These are phyloP conservation scores for Vesta saturnalis DNA, from an alignment of 2,888 invertebrate species.

Conservation along the genomic window DNA sequence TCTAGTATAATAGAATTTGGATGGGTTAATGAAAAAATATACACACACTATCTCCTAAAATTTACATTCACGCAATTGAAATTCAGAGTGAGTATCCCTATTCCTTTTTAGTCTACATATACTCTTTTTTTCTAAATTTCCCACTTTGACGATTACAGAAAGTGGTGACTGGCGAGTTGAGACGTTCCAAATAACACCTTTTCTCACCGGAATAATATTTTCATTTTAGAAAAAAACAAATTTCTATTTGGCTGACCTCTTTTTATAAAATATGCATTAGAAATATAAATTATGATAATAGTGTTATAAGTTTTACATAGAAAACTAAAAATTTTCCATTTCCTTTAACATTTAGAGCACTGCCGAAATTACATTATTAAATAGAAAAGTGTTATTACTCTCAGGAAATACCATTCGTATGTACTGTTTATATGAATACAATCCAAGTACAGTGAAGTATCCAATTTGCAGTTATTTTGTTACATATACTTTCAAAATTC, in stretches of 20 bases:
- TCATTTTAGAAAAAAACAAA: not conserved
- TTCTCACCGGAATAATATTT: constrained; percentile 1
- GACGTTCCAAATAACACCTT: constrained; percentile 24
- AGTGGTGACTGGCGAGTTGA: constrained; percentile 30
- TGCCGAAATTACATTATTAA: not conserved
- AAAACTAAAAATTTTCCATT: not conserved
- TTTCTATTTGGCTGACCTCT: not conserved
- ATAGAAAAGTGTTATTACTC: constrained; percentile 11
- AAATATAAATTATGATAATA: not conserved
- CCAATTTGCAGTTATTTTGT: constrained; percentile 21
- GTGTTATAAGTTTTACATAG: not conserved
- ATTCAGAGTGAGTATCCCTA: constrained; percentile 11
- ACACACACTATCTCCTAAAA: not conserved
- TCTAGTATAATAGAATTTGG: too few relatives aligned
- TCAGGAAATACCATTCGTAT: not conserved
- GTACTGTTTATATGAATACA: constrained; percentile 13
- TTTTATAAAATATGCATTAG: not conserved
- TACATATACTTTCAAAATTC: constrained; percentile 14
- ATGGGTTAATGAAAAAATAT: too few relatives aligned
- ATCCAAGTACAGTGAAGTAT: constrained; percentile 9
- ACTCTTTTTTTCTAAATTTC: constrained; percentile 30
- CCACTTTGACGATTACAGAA: constrained; percentile 33
- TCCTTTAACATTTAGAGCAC: not conserved
- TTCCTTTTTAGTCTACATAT: constrained; percentile 20
- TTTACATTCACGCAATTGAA: constrained; percentile 15